Conservation (phyloP, 2,888 invertebrate genomes). For the Automeris io region DNA sequence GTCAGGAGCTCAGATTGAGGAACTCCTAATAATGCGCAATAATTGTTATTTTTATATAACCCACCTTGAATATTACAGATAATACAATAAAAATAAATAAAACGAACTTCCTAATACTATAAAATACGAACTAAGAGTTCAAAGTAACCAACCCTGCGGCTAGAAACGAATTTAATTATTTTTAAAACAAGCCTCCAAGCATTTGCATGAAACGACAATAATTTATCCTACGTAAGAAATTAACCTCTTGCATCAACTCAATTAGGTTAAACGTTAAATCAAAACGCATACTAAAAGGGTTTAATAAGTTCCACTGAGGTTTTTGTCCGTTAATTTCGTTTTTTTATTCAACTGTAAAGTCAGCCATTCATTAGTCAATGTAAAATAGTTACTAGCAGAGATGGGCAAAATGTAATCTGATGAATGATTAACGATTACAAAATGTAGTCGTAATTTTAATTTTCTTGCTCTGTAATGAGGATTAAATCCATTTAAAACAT, state of each 20-base stretch:
- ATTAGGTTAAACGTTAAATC: constrained; percentile 60
- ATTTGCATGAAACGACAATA: constrained; percentile 74
- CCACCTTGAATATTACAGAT: no score
- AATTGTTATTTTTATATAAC: no score
- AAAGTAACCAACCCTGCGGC: constrained; percentile 48
- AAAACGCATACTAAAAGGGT: constrained; percentile 67
- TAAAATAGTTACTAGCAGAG: constrained; percentile 3
- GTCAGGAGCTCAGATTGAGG: no score
- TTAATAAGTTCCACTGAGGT: constrained; percentile 49
- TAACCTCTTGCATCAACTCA: constrained; percentile 67
- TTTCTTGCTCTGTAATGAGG: no score
- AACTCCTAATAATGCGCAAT: no score
- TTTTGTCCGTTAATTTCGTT: constrained; percentile 35
- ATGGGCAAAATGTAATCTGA: no score
- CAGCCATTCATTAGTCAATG: constrained; percentile 56
- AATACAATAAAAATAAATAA: constrained; percentile 29
- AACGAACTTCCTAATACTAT: constrained; percentile 57
- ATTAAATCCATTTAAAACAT: no score
- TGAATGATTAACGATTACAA: no score
- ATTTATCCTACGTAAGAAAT: constrained; percentile 65
- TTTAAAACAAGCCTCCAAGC: constrained; percentile 41
- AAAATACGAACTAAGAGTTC: constrained; percentile 53
- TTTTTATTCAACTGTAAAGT: constrained; percentile 34
- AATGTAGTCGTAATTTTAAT: no score
- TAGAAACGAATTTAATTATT: constrained; percentile 69